Evolutionary conservation across 2,888 invertebrate species (phyloP).

Genomic region (Zygothrica quintamaculata): DNA sequence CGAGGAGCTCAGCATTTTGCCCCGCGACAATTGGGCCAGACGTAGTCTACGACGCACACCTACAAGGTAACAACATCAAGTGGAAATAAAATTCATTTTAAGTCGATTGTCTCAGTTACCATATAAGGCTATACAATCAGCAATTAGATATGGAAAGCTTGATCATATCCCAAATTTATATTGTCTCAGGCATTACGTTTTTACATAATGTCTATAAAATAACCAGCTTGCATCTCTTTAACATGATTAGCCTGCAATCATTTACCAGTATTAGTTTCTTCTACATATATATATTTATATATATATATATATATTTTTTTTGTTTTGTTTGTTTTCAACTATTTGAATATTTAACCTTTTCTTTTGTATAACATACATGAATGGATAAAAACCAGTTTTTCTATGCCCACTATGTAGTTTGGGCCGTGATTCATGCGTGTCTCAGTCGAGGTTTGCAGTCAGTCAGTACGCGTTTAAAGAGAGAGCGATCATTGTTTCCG

Average conservation of each 20-base stretch:
- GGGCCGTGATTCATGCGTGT: constrained; percentile 72
- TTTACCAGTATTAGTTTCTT: too few species aligned
- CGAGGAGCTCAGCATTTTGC: constrained; percentile 87
- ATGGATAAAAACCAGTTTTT: constrained; percentile 68
- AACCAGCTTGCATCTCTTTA: constrained; percentile 44
- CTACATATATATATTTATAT: too few species aligned
- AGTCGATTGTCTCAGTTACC: constrained; percentile 15
- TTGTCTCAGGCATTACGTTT: constrained; percentile 35
- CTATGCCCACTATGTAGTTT: constrained; percentile 54
- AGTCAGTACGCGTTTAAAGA: constrained; percentile 46
- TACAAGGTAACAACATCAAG: constrained; percentile 87
- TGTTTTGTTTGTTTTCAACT: constrained; percentile 34
- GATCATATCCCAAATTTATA: constrained; percentile 34
- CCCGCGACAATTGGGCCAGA: constrained; percentile 93
- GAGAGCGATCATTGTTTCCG: constrained; percentile 60
- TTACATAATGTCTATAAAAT: constrained; percentile 62
- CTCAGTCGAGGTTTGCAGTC: constrained; percentile 41
- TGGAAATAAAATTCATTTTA: constrained; percentile 17
- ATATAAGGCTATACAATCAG: constrained; percentile 43
- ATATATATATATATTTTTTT: too few species aligned
- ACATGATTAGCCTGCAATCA: constrained; percentile 21
- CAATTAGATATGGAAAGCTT: constrained; percentile 52
- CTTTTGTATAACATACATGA: constrained; percentile 35
- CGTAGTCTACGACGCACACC: constrained; percentile 93
- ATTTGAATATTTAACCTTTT: constrained; percentile 77